Base-by-base conservation (phyloP, 2,888 invertebrate species). In the Oegoconia quadripuncta region DNA sequence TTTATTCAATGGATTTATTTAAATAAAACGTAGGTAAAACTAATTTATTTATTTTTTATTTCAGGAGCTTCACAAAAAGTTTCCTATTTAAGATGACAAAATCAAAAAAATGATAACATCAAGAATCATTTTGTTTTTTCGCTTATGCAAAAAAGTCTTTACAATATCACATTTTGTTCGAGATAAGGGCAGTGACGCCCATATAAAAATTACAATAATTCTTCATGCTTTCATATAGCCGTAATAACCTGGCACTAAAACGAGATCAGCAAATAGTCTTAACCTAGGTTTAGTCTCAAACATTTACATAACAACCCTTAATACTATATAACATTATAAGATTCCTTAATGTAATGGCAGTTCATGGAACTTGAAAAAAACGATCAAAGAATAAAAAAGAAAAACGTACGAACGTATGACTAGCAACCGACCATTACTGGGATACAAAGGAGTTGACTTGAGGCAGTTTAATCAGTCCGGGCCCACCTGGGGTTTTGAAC, bases 161-260 rank as follows among this genome's bases (percentile, higher is more conserved):
- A 74, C 60, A 70, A 83, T 87, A 86, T 87, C 87, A 86, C 87
- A 87, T 83, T 83, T 84, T 77, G 80, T 84, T 83, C 74, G 55
- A 78, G 68, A 77, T 56, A 55, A 66, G 73, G 84, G 84, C 86
- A 83, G 83, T 84, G 84, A 86, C 82, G 83, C 84, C 86, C 82
- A 48, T 82, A 76, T 78, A 79, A 78, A 79, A 77, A 77, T 77
- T 67, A 71, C 76, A 83, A 84, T 82, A 79, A 86, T 86, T 87
- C 87, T 87, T 86, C 74, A 87, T 87, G 87, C 78, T 86, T 84
- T 80, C 82, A 84, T 74, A 75, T 64, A 68, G 77, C 82, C 82
- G 69, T 53, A n/a, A n/a, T n/a, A 64, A 64, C 66, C 73, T 73
- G 81, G 79, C 80, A 75, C 71, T 70, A 70, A 75, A 77, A 72